Conservation (phyloP, 2,888 invertebrate species). For the Ryuthela nishihirai region DNA sequence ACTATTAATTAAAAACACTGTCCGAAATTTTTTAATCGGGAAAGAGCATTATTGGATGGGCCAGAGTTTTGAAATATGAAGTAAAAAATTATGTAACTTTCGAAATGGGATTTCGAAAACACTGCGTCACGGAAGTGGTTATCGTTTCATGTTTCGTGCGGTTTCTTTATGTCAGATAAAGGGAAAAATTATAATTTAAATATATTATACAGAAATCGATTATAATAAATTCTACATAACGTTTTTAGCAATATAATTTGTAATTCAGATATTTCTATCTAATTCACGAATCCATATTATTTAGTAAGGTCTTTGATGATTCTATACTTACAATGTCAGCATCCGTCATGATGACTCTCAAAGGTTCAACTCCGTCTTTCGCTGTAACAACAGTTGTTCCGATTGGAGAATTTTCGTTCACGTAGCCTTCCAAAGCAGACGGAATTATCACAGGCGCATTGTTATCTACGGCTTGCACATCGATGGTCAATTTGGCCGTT, state of each 20-base stretch:
- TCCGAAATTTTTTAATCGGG: too few relatives aligned
- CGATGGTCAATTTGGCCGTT: conserved; percentile 74
- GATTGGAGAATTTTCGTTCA: conserved; percentile 78
- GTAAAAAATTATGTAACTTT: too few relatives aligned
- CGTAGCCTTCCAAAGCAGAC: conserved; percentile 53
- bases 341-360: conserved; percentile 72
- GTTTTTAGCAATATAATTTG: background rate
- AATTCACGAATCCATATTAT: too few relatives aligned
- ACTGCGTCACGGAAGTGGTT: too few relatives aligned
- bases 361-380: conserved; percentile 59
- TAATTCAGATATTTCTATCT: too few relatives aligned
- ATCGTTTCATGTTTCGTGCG: too few relatives aligned
- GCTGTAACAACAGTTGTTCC: conserved; percentile 73
- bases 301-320: background rate
- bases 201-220: background rate
- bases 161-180: too few relatives aligned
- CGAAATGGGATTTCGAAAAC: too few relatives aligned
- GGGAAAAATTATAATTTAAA: too few relatives aligned
- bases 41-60: too few relatives aligned
- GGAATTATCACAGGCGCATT: conserved; percentile 69
- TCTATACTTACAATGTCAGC: conserved; percentile 69
- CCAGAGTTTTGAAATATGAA: too few relatives aligned
- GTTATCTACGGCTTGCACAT: conserved; percentile 79
- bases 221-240: background rate
- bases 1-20: too few relatives aligned